These are phyloP conservation scores for Clarias laeviceps DNA, from an alignment of 2,797 vertebrate genomes.

Conservation along the genomic window DNA sequence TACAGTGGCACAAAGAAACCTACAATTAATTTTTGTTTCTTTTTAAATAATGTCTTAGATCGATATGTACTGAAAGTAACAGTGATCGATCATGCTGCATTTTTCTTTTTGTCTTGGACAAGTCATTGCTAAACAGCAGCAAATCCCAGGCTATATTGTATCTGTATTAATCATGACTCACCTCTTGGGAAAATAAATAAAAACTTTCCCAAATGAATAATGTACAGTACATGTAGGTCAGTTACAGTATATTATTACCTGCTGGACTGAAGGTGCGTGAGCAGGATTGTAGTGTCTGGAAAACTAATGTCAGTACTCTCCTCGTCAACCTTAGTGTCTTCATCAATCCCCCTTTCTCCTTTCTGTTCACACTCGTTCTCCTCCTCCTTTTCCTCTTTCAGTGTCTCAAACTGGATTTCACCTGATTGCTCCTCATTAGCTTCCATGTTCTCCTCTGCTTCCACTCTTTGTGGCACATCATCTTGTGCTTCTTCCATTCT, in stretches of 20 bases:
- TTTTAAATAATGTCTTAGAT: background rate
- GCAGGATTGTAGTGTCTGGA: slow-evolving; percentile 90
- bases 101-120: background rate
- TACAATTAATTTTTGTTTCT: background rate
- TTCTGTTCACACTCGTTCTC: slow-evolving; percentile 41
- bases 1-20: no score
- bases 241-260: slow-evolving; percentile 71
- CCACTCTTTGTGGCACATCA: slow-evolving; percentile 13
- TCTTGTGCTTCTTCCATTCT: slow-evolving; percentile 59
- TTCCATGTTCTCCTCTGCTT: slow-evolving; percentile 37
- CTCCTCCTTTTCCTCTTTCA: slow-evolving; percentile 21
- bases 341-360: slow-evolving; percentile 60
- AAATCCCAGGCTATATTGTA: background rate
- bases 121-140: background rate
- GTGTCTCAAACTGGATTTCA: background rate
- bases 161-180: background rate
- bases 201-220: background rate
- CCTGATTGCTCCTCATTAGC: slow-evolving; percentile 1
- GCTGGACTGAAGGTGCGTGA: slow-evolving; percentile 88
- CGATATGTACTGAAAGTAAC: background rate
- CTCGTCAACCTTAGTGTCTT: slow-evolving; percentile 50
- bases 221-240: background rate
- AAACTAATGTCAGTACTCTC: slow-evolving; percentile 75
- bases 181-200: background rate
- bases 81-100: background rate